These are phyloP conservation scores for Hypsibius dujardini DNA, from an alignment of 1,140 invertebrate genomes.

Conservation along the genomic window DNA sequence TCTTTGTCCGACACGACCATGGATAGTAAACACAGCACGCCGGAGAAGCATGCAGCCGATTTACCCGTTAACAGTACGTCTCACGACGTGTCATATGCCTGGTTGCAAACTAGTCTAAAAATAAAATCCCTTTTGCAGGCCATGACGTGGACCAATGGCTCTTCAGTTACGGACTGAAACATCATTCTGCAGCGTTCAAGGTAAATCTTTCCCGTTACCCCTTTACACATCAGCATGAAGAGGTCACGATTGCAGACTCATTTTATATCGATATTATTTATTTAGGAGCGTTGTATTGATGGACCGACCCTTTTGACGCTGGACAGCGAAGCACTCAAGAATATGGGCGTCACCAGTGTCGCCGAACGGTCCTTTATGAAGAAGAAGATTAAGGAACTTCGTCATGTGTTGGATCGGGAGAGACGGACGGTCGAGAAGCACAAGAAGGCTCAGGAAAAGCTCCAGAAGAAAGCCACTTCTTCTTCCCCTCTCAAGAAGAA, in stretches of 20 bases:
- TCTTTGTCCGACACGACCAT: background rate
- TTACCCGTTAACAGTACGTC: too few species aligned
- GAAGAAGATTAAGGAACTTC: constrained; percentile 68
- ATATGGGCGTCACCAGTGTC: constrained; percentile 54
- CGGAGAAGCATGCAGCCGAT: background rate
- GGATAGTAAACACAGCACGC: background rate
- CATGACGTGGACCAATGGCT: constrained; percentile 70
- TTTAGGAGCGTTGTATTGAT: constrained; percentile 39
- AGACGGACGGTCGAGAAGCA: constrained; percentile 51
- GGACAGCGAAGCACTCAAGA: constrained; percentile 69
- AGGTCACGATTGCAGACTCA: too few species aligned
- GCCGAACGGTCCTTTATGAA: constrained; percentile 60
- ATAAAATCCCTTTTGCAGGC: too few species aligned
- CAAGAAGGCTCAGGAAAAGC: constrained; percentile 47
- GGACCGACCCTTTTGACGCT: constrained; percentile 59
- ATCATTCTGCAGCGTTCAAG: constrained; percentile 63
- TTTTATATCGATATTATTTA: too few species aligned
- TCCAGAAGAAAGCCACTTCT: constrained; percentile 44
- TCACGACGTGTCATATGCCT: too few species aligned
- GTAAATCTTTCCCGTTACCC: constrained; percentile 23
- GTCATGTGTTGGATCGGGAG: constrained; percentile 50
- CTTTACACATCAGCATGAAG: too few species aligned
- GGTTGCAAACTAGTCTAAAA: too few species aligned
- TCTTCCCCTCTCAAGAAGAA: constrained; percentile 6
- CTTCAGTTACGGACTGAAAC: constrained; percentile 55